phyloP scores from a whole-genome alignment of 2,888 invertebrate species.

The Amblyteles armatorius region DNA sequence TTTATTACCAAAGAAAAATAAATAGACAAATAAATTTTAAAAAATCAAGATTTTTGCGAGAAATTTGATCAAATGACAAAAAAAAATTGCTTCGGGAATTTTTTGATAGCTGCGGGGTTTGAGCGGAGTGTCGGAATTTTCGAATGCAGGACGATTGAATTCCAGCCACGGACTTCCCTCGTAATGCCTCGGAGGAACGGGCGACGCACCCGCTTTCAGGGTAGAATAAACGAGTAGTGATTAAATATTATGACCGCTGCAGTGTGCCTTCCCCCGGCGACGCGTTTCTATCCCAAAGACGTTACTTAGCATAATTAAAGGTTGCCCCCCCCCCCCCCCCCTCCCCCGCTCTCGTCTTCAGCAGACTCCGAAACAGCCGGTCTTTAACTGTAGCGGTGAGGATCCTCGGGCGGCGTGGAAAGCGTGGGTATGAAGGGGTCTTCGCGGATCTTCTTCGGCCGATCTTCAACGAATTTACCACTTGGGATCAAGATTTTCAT shows the following conservation, averaged over 20 bases:
- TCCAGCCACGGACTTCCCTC: constrained; percentile 64
- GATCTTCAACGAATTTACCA: constrained; percentile 52
- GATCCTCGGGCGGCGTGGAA: constrained; percentile 36
- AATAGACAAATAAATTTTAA: neutral
- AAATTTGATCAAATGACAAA: neutral
- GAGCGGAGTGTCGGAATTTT: neutral
- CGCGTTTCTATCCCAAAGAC: constrained; percentile 77
- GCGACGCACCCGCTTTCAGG: constrained; percentile 69
- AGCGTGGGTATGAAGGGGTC: constrained; percentile 39
- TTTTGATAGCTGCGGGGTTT: neutral
- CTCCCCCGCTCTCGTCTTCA: constrained; percentile 46
- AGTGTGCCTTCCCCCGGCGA: constrained; percentile 71
- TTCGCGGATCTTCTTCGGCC: constrained; percentile 42
- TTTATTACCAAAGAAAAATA: neutral
- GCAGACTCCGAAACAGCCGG: constrained; percentile 52
- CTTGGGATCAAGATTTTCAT: constrained; percentile 49
- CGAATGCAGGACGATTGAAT: constrained; percentile 75
- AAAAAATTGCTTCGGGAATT: neutral
- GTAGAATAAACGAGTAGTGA: constrained; percentile 82
- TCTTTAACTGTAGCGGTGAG: constrained; percentile 42
- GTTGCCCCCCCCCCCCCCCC: constrained; percentile 72
- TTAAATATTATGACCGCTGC: constrained; percentile 84
- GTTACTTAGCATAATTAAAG: constrained; percentile 84
- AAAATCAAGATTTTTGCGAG: neutral
- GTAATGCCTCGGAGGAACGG: constrained; percentile 71